A percentile compares a stretch with the other conserved stretches of the same genome.
phyloP scores from a whole-genome alignment of 2,888 invertebrate genomes.

The Druceiella hillmani region DNA sequence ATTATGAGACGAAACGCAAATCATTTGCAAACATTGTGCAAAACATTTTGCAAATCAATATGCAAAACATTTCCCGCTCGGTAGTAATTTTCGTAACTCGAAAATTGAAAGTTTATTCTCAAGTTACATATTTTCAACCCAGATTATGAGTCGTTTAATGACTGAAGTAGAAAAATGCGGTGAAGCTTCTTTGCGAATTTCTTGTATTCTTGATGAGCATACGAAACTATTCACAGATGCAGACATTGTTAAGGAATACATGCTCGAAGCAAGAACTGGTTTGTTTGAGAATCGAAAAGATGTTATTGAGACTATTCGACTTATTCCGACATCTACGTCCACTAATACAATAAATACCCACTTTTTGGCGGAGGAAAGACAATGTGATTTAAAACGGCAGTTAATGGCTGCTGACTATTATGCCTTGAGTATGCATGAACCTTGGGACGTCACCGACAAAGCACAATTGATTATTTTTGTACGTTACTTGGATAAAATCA shows the following conservation, averaged over 20 bases:
- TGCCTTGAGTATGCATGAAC: slow-evolving; percentile 21
- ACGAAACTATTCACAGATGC: slow-evolving; percentile 21
- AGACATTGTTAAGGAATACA: slow-evolving; percentile 21
- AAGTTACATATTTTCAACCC: slow-evolving; percentile 20
- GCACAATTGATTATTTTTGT: slow-evolving; percentile 23
- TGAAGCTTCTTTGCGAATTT: slow-evolving; percentile 20
- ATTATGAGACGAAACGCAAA: no score
- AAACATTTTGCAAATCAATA: no score
- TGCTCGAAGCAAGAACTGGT: slow-evolving; percentile 16
- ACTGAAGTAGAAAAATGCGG: slow-evolving; percentile 20
- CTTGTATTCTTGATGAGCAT: slow-evolving; percentile 18
- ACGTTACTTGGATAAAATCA: slow-evolving; percentile 20
- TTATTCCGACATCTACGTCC: no score
- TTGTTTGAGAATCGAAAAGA: slow-evolving; percentile 21
- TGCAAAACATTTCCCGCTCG: no score
- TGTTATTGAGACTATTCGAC: no score
- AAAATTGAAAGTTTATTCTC: slow-evolving; percentile 13
- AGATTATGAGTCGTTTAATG: slow-evolving; percentile 20
- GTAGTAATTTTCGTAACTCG: slow-evolving; percentile 11
- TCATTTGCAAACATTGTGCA: no score
- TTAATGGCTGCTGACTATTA: slow-evolving; percentile 19
- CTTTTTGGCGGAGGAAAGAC: no score
- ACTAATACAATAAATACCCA: no score
- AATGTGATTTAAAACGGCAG: slow-evolving; percentile 19
- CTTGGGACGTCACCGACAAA: slow-evolving; percentile 20